Conservation (phyloP, 2,797 vertebrate species). For the Potorous gilbertii region DNA sequence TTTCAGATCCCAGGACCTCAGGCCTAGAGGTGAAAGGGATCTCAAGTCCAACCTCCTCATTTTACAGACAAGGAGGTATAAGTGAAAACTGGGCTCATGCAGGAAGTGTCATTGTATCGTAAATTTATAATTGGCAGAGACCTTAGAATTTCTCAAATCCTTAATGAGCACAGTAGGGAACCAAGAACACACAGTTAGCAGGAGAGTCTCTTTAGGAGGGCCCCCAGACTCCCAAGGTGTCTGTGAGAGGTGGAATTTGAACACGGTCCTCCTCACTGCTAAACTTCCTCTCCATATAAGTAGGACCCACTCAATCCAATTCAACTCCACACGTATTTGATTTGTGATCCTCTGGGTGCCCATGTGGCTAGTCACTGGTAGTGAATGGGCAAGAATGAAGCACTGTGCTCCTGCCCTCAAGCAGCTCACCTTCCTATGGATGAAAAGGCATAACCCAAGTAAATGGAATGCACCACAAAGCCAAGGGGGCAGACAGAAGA, state of each 20-base stretch:
- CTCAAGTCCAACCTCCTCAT: not conserved
- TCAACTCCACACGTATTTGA: not conserved
- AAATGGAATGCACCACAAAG: not conserved
- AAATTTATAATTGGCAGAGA: not conserved
- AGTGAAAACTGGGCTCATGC: not conserved
- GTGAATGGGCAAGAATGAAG: not conserved
- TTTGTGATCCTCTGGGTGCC: rapidly evolving
- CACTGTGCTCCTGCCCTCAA: not conserved
- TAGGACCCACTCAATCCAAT: not conserved
- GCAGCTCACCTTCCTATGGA: not conserved
- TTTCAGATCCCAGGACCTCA: not conserved
- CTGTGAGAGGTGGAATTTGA: not conserved
- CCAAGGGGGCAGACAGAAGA: not conserved
- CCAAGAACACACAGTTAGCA: rapidly evolving
- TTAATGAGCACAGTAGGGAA: not conserved
- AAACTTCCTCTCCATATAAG: not conserved
- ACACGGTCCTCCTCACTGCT: not conserved
- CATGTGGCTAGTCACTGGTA: not conserved
- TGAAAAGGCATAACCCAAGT: not conserved
- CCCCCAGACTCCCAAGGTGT: no score
- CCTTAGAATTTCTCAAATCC: not conserved
- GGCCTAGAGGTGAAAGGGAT: not conserved
- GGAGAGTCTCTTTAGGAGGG: not conserved
- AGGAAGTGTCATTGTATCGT: not conserved
- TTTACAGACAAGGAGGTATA: not conserved